A percentile compares a stretch with the other conserved stretches of the same genome.
phyloP scores from a whole-genome alignment of 2,113 vertebrate genomes.

The Notiomystis cincta region DNA sequence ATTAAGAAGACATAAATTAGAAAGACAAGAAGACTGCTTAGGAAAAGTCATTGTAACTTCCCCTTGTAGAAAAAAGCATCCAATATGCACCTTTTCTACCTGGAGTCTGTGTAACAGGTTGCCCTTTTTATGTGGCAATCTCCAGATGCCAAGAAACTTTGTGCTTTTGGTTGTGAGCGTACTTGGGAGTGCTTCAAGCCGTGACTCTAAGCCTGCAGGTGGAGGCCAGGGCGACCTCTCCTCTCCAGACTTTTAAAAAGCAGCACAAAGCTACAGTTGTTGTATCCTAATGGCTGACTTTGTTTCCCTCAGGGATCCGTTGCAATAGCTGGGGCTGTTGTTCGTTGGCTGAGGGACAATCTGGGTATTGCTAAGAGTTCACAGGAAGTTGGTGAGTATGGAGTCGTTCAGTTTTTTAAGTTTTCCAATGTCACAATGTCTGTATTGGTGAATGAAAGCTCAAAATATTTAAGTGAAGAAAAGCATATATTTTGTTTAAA shows the following conservation, averaged over 20 bases:
- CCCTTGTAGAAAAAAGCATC: not conserved
- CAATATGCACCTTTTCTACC: not conserved
- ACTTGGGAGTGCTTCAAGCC: not conserved
- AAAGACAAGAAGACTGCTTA: not conserved
- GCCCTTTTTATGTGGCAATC: not conserved
- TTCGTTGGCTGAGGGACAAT: conserved; percentile 95
- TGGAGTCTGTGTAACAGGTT: not conserved
- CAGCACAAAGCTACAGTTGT: not conserved
- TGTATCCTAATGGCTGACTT: not conserved
- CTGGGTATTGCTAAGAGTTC: conserved; percentile 86
- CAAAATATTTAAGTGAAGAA: not conserved
- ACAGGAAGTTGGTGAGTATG: conserved; percentile 84
- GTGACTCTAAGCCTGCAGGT: not conserved
- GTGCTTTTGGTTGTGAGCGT: not conserved
- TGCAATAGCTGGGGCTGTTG: conserved; percentile 92
- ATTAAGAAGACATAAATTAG: not conserved
- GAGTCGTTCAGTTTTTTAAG: not conserved
- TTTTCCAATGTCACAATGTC: not conserved
- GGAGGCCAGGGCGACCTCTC: not conserved
- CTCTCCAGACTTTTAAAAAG: not conserved
- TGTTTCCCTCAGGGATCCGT: conserved; percentile 86
- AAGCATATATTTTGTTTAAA: not conserved
- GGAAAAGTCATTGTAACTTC: not conserved
- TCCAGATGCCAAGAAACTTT: not conserved
- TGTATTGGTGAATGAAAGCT: not conserved